A percentile compares a stretch with the other conserved stretches of the same genome.
Evolutionary conservation across 2,797 vertebrate genomes (phyloP).

Genomic region (Botia almorhae): DNA sequence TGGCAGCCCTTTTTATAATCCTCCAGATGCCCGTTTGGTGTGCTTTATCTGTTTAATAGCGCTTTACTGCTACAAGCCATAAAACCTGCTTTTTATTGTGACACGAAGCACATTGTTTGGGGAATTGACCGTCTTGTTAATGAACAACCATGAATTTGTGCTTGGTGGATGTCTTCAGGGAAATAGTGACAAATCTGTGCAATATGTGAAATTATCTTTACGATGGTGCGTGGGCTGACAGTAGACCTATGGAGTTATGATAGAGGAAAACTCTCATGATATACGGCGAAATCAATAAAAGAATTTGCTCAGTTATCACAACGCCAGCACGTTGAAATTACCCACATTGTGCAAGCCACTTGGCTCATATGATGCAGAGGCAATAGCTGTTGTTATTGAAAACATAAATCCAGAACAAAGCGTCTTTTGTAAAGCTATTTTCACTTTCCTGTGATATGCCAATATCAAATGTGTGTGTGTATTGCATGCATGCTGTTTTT

Average conservation of each 20-base stretch:
- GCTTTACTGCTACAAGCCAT: conserved; percentile 64
- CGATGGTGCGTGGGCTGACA: conserved; percentile 44
- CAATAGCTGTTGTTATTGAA: conserved; percentile 59
- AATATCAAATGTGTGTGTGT: conserved; percentile 46
- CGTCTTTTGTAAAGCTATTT: conserved; percentile 67
- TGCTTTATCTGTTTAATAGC: conserved; percentile 67
- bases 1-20: conserved; percentile 75
- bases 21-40: conserved; percentile 65
- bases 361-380: conserved; percentile 72
- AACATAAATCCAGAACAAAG: conserved; percentile 68
- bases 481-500: conserved; percentile 13
- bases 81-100: conserved; percentile 66
- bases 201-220: conserved; percentile 72
- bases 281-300: conserved; percentile 76
- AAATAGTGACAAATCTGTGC: conserved; percentile 66
- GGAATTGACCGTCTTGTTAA: conserved; percentile 72
- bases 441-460: conserved; percentile 68
- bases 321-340: conserved; percentile 67
- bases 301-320: conserved; percentile 79
- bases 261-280: conserved; percentile 41
- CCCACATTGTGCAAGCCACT: conserved; percentile 68
- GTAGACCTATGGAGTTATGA: conserved; percentile 38
- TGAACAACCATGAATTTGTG: conserved; percentile 79
- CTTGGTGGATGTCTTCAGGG: conserved; percentile 60
- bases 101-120: conserved; percentile 65